Percentiles rank a stretch among this genome's conserved stretches.
Evolutionary conservation across 2,888 invertebrate genomes (phyloP).

Genomic region (Latrodectus hesperus): DNA sequence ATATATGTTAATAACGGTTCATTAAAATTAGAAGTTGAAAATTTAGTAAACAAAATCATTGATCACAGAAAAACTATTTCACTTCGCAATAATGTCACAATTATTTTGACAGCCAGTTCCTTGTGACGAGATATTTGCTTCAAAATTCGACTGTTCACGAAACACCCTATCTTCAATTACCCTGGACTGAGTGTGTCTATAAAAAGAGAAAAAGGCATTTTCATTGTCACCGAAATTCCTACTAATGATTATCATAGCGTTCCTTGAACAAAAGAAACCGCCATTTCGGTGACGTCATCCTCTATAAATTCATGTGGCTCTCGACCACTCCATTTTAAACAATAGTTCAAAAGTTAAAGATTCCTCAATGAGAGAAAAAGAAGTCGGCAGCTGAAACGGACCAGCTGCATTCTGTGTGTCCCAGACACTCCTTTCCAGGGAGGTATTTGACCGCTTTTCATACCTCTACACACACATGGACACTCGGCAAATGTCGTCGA

Average conservation of each 20-base stretch:
- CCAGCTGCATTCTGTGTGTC: slow-evolving; percentile 45
- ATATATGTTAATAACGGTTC: too few relatives aligned
- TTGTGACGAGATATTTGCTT: too few relatives aligned
- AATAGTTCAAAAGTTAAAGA: slow-evolving; percentile 44
- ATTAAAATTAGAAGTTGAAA: too few relatives aligned
- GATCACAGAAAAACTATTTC: too few relatives aligned
- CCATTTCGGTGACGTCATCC: slow-evolving; percentile 40
- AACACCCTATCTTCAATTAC: too few relatives aligned
- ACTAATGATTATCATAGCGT: slow-evolving; percentile 39
- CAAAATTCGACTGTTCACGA: too few relatives aligned
- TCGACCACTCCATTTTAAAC: slow-evolving; percentile 46
- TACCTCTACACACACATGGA: slow-evolving; percentile 51
- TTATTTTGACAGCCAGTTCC: too few relatives aligned
- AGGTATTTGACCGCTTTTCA: slow-evolving; percentile 64
- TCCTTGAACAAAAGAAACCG: slow-evolving; percentile 46
- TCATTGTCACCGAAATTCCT: slow-evolving; percentile 1
- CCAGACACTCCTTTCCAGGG: slow-evolving; percentile 26
- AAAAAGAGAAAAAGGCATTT: background rate
- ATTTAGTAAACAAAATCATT: too few relatives aligned
- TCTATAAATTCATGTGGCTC: slow-evolving; percentile 30
- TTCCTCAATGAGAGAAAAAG: slow-evolving; percentile 6
- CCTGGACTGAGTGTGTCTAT: background rate
- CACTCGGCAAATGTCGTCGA: background rate
- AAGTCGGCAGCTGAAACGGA: slow-evolving; percentile 54
- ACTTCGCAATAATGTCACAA: too few relatives aligned